Percentiles rank a stretch among this genome's conserved stretches.
Evolutionary conservation across 2,113 vertebrate genomes (phyloP).

Genomic region (Podarcis cretensis): DNA sequence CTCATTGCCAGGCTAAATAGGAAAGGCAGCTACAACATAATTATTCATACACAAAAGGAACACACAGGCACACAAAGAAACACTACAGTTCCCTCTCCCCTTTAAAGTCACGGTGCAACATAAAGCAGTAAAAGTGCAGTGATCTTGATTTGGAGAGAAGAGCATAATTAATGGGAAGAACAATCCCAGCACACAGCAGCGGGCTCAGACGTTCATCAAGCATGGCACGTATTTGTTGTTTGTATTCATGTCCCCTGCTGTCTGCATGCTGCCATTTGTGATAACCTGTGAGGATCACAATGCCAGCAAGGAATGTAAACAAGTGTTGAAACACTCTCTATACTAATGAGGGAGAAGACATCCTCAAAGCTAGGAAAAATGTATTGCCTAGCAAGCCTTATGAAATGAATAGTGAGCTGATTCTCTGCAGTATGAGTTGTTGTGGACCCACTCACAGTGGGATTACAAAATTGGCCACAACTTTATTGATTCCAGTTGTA

Average conservation of each 20-base stretch:
- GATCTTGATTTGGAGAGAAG: neutral
- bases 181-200: neutral
- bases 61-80: neutral
- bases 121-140: neutral
- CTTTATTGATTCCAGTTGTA: too few species aligned
- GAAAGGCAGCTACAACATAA: neutral
- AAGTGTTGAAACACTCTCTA: neutral
- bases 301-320: constrained; percentile 16
- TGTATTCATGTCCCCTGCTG: neutral
- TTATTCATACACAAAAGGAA: neutral
- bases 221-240: neutral
- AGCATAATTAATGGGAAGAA: neutral
- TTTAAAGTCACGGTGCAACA: neutral
- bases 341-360: neutral
- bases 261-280: constrained; percentile 1
- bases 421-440: too few species aligned
- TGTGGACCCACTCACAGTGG: too few species aligned
- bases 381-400: neutral
- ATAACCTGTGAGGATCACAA: constrained; percentile 6
- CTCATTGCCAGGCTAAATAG: neutral
- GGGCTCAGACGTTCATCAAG: neutral
- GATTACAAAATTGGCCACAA: too few species aligned
- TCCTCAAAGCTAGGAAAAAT: neutral
- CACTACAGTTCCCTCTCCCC: too few species aligned
- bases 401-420: too few species aligned